Percentiles rank a stretch among this genome's conserved stretches.
These are phyloP conservation scores for Cyclopterus lumpus DNA, from an alignment of 2,797 vertebrate genomes.

Conservation along the genomic window DNA sequence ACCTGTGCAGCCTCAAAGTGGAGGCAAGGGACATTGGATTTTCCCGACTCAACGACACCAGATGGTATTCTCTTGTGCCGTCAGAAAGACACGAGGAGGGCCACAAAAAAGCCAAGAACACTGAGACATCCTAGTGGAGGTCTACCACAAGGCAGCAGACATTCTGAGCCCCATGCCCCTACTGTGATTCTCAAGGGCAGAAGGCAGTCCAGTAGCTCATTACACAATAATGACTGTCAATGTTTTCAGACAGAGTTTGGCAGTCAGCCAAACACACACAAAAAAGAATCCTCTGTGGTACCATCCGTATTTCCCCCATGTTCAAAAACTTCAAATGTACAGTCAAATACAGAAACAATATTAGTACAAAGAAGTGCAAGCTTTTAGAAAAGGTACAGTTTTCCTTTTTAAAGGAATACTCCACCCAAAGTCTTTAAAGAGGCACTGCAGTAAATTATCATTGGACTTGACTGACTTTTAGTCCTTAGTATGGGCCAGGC, in stretches of 20 bases:
- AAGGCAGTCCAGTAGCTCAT: slow-evolving; percentile 2
- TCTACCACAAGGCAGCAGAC: slow-evolving; percentile 33
- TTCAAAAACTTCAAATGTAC: slow-evolving; percentile 11
- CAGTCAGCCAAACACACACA: slow-evolving; percentile 31
- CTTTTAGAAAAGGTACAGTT: background rate
- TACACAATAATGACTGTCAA: slow-evolving; percentile 24
- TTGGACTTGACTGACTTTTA: background rate
- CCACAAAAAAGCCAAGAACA: slow-evolving; percentile 55
- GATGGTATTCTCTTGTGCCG: slow-evolving; percentile 66
- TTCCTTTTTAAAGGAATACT: background rate
- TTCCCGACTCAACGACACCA: slow-evolving; percentile 50
- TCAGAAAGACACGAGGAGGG: slow-evolving; percentile 61
- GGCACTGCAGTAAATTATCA: background rate
- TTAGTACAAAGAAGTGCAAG: background rate
- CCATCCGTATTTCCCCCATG: background rate
- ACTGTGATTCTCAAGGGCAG: slow-evolving; percentile 30
- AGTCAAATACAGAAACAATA: background rate
- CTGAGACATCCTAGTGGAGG: slow-evolving; percentile 35
- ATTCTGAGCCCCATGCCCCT: slow-evolving; percentile 22
- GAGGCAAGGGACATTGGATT: slow-evolving; percentile 17
- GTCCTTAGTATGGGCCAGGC: background rate
- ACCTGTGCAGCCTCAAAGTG: slow-evolving; percentile 24
- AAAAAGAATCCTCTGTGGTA: slow-evolving; percentile 8
- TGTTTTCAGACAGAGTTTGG: slow-evolving; percentile 26
- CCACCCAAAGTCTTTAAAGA: background rate